Evolutionary conservation across 2,797 vertebrate genomes (phyloP).

Genomic region (Florisuga fusca): DNA sequence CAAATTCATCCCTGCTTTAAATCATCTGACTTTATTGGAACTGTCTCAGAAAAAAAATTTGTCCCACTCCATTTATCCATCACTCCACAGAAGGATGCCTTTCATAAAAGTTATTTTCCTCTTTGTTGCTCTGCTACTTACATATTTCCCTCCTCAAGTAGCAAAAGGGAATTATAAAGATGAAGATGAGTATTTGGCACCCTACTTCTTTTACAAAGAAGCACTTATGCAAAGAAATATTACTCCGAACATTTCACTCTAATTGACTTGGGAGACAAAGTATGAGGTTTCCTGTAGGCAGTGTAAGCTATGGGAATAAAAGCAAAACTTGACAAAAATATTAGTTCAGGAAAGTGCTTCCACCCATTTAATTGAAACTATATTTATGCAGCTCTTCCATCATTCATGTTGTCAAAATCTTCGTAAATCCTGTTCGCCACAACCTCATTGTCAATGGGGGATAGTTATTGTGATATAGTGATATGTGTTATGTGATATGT

Average conservation of each 20-base stretch:
- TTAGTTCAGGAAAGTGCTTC: not conserved
- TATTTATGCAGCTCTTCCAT: not conserved
- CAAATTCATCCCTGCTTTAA: conserved; percentile 47
- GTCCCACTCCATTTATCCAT: conserved; percentile 21
- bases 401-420: not conserved
- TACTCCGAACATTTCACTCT: not conserved
- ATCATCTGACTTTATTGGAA: conserved; percentile 34
- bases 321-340: not conserved
- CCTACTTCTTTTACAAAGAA: not conserved
- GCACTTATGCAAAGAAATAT: not conserved
- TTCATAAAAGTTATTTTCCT: conserved; percentile 66
- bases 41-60: not conserved
- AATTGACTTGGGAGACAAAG: not conserved
- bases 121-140: conserved; percentile 51
- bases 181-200: not conserved
- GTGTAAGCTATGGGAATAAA: not conserved
- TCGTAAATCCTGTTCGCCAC: not conserved
- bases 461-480: no score
- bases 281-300: not conserved
- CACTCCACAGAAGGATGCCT: conserved; percentile 22
- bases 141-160: conserved; percentile 4
- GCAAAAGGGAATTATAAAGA: not conserved
- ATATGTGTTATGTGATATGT: no score
- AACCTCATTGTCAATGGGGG: not conserved
- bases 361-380: not conserved